Percentiles rank a stretch among this genome's conserved stretches.
phyloP scores from a whole-genome alignment of 2,113 vertebrate species.

The Fulmarus glacialis region DNA sequence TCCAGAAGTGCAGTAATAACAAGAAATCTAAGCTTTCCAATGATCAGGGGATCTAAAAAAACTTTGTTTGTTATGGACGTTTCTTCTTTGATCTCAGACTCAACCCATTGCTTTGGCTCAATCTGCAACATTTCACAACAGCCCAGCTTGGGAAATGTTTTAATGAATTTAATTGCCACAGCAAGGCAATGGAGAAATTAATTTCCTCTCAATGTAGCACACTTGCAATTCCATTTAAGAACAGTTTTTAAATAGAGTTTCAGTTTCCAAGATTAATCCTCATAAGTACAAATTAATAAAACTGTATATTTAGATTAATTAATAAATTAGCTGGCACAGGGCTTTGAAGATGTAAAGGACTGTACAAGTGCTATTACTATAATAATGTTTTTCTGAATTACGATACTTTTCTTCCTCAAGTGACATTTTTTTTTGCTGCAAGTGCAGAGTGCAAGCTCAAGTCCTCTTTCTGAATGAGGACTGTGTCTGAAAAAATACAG shows the following conservation, averaged over 20 bases:
- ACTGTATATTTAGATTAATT: neutral
- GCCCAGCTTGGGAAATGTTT: neutral
- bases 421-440: neutral
- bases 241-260: neutral
- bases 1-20: neutral
- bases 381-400: constrained; percentile 32
- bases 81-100: neutral
- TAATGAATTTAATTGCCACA: neutral
- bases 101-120: neutral
- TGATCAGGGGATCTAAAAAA: neutral
- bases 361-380: neutral
- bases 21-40: neutral
- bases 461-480: neutral
- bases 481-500: neutral
- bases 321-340: neutral
- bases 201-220: neutral
- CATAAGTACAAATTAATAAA: neutral
- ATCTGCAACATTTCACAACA: neutral
- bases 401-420: neutral
- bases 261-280: neutral
- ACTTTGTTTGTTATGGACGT: neutral
- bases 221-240: neutral
- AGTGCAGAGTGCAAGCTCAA: neutral
- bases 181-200: neutral
- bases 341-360: neutral